These are phyloP conservation scores for Sylvilagus floridanus DNA, from an alignment of 2,797 vertebrate genomes.

Conservation along the genomic window DNA sequence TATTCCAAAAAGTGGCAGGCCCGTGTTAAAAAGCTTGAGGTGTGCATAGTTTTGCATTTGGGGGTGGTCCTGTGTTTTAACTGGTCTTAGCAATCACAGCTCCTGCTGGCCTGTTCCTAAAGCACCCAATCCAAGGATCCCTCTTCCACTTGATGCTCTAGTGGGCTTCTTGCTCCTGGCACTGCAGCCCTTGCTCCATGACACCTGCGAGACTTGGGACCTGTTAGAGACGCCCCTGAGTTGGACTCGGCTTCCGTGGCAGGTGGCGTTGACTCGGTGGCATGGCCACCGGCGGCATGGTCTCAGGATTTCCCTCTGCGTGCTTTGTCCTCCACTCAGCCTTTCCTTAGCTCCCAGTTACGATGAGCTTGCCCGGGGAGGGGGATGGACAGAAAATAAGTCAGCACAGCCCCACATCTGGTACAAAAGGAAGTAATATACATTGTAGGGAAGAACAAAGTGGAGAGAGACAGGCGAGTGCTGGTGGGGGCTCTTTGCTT, in stretches of 20 bases:
- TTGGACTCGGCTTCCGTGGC: not conserved
- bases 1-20: not conserved
- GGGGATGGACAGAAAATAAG: not conserved
- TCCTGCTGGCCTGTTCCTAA: no score
- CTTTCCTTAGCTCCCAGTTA: not conserved
- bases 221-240: not conserved
- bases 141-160: not conserved
- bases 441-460: not conserved
- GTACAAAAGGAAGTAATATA: not conserved
- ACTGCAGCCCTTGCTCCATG: no score
- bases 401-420: not conserved
- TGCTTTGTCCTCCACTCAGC: not conserved
- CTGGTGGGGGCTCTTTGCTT: not conserved
- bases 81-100: not conserved
- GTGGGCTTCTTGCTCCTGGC: no score
- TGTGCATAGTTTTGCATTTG: not conserved
- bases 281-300: not conserved
- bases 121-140: not conserved
- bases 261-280: not conserved
- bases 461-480: no score
- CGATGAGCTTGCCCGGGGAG: not conserved
- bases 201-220: not conserved
- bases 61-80: not conserved
- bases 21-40: not conserved
- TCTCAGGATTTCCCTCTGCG: not conserved